Conservation (phyloP, 2,113 vertebrate species). For the Oryzias woworae region DNA sequence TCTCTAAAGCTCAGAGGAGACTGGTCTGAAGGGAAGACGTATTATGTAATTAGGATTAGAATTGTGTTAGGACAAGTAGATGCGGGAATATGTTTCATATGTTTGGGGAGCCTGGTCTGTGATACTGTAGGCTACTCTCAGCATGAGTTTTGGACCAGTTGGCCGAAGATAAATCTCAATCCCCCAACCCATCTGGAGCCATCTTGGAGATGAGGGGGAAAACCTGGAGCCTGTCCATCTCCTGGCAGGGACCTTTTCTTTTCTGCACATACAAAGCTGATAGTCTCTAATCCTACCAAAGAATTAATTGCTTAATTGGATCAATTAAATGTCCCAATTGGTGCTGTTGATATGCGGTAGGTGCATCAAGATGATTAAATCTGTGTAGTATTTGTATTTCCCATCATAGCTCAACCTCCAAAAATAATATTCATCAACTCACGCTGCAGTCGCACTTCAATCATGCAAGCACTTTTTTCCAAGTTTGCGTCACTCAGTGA, state of each 20-base stretch:
- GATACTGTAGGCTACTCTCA: constrained; percentile 53
- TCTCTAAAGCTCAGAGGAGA: constrained; percentile 5
- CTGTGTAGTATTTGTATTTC: constrained; percentile 5
- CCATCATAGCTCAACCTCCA: constrained; percentile 14
- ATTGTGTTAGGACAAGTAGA: constrained; percentile 14
- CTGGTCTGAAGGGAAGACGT: constrained; percentile 25
- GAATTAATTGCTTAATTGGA: constrained; percentile 75
- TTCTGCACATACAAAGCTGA: constrained; percentile 45
- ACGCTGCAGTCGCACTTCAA: constrained; percentile 37
- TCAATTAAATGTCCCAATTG: constrained; percentile 72
- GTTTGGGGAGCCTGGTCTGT: constrained; percentile 30
- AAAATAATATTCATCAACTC: constrained; percentile 45
- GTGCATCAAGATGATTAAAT: constrained; percentile 17
- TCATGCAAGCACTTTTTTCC: constrained; percentile 51
- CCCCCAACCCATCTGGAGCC: constrained; percentile 73
- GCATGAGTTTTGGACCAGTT: constrained; percentile 64
- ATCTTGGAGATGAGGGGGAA: constrained; percentile 63
- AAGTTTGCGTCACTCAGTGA: constrained; percentile 53
- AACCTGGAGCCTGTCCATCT: constrained; percentile 71
- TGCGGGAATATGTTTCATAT: constrained; percentile 2
- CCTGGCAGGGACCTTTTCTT: constrained; percentile 60
- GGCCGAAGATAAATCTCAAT: constrained; percentile 62
- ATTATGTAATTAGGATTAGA: constrained; percentile 25
- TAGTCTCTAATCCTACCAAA: constrained; percentile 70
- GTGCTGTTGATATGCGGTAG: constrained; percentile 42